phyloP scores from a whole-genome alignment of 2,888 invertebrate species.

The Sicus ferrugineus region DNA sequence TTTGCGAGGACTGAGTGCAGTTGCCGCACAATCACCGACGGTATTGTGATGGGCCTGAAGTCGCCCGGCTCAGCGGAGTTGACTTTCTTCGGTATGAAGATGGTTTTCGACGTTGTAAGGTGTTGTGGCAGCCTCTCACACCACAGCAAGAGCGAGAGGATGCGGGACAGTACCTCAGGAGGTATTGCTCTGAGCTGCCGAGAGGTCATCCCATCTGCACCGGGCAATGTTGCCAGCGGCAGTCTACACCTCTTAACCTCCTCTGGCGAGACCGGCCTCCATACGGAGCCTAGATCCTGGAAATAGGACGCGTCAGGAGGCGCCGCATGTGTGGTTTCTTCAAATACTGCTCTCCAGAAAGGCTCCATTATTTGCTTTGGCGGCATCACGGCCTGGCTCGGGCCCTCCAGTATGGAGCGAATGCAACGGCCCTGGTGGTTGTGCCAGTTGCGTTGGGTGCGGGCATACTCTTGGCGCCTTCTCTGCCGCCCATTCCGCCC shows the following conservation, averaged over 20 bases:
- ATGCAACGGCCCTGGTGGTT: not conserved
- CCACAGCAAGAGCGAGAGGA: constrained; percentile 5
- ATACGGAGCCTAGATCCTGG: not conserved
- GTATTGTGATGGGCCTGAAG: constrained; percentile 13
- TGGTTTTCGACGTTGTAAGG: not conserved
- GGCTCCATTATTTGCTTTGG: constrained; percentile 2
- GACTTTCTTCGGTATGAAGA: constrained; percentile 7
- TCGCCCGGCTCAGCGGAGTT: constrained; percentile 6
- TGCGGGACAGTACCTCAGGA: not conserved
- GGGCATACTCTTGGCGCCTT: constrained; percentile 3
- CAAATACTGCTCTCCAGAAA: not conserved
- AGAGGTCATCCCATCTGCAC: not conserved
- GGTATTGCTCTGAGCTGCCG: not conserved
- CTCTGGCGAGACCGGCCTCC: not conserved
- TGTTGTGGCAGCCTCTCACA: not conserved
- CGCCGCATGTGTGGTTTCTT: not conserved
- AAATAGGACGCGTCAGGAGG: not conserved
- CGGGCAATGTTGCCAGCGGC: not conserved
- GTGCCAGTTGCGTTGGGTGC: not conserved
- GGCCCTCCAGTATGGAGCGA: not conserved
- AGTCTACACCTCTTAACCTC: not conserved
- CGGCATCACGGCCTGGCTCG: not conserved
- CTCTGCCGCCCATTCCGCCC: not conserved
- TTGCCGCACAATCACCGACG: constrained; percentile 7
- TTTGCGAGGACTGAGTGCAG: not conserved